Percentiles rank a stretch among this genome's conserved stretches.
Conservation (phyloP, 2,113 vertebrate genomes). For the Urocynchramus pylzowi region DNA sequence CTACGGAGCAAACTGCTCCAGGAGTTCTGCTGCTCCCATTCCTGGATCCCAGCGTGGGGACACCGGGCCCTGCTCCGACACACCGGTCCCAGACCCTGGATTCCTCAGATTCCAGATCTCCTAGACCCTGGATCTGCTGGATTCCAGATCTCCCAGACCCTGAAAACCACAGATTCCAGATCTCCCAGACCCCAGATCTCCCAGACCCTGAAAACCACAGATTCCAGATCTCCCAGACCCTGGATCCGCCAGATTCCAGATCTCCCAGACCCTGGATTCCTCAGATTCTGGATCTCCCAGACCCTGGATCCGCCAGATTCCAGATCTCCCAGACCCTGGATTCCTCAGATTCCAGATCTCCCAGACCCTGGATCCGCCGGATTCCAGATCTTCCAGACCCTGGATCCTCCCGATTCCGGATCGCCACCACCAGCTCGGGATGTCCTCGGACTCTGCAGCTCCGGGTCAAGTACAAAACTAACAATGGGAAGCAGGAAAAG, state of each 20-base stretch:
- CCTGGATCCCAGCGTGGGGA: rapidly evolving
- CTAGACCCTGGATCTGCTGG: too few relatives aligned
- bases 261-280: neutral
- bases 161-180: neutral
- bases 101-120: rapidly evolving
- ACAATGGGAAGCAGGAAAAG: neutral
- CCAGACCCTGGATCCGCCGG: too few relatives aligned
- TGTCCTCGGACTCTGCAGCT: neutral
- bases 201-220: too few relatives aligned
- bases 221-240: rapidly evolving
- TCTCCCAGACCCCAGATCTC: neutral
- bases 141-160: neutral
- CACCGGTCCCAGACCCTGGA: rapidly evolving
- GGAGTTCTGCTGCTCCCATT: neutral
- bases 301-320: rapidly evolving
- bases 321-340: neutral
- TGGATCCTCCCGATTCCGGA: rapidly evolving
- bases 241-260: too few relatives aligned
- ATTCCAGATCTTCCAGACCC: too few relatives aligned
- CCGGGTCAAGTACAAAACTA: rapidly evolving
- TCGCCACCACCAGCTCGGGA: rapidly evolving
- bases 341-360: rapidly evolving
- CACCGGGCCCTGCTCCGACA: neutral
- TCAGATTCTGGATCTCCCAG: rapidly evolving
- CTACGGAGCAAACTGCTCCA: rapidly evolving